Base-by-base conservation (phyloP, 2,113 vertebrate genomes). In the Pampusana beccarii region DNA sequence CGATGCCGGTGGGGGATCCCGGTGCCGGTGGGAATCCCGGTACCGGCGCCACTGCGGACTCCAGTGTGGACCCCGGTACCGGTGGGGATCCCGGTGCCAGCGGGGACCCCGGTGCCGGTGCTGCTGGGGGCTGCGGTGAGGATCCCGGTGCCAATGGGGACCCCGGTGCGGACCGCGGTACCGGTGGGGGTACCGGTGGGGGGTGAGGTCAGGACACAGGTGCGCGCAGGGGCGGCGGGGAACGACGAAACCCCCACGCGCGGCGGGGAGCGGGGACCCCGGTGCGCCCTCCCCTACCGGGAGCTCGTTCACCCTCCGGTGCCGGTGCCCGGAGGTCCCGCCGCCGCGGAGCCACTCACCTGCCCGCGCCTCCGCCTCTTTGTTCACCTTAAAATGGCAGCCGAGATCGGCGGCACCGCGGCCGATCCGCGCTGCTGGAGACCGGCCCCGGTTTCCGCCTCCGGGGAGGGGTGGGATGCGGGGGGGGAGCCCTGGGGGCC, bases 341-440 rank as follows among this genome's bases (percentile, higher is more conserved):
- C 29, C 17, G 48, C 18, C 29, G 9, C 80, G 46, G n/a, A 72
- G 19, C 53, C 82, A 25, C 65, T 86, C 72, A 86, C 92, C 92
- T 94, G 92, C 51, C 64, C 44, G 51, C n/a, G 13, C 81, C 87
- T 54, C 64, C 89, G 56, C 79, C 80, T 50, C 86, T 83, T 73
- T 91, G 87, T 86, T 89, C 87, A 72, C 81, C 83, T 86, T 78
- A 91, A 93, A 82, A 85, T 80, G 78, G 90, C 90, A 92, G 92
- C 90, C 65, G 64, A 9, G 61, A 24, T 44, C n/a, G 48, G 69
- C 60, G 66, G 57, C 44, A 5, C 74, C 25, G 87, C 26, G 36
- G 51, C 53, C 34, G 18, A 18, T 44, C 78, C 69, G 72, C 40
- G 38, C 74, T 54, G 85, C 74, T 23, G 86, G 78, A 72, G 75